Conservation (phyloP, 2,888 invertebrate genomes). For the Rhogogaster chlorosoma region DNA sequence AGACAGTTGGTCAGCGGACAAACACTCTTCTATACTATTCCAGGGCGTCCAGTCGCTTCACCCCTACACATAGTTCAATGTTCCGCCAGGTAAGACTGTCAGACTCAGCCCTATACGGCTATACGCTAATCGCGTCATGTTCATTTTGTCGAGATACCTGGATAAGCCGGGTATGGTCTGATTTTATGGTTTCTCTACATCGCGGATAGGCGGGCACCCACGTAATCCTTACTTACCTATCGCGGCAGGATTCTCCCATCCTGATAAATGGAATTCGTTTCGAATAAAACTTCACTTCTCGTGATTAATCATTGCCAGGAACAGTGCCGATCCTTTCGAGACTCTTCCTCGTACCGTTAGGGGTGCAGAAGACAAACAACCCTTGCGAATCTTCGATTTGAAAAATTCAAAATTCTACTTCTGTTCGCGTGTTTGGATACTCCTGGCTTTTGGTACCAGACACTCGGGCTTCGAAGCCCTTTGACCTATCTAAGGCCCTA, state of each 20-base stretch:
- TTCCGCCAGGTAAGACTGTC: background rate
- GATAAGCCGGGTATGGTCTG: slow-evolving; percentile 27
- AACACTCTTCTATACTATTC: background rate
- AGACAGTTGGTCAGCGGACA: background rate
- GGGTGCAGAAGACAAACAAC: background rate
- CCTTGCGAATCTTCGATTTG: background rate
- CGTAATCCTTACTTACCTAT: background rate
- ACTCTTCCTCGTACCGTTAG: background rate
- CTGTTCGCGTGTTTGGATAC: background rate
- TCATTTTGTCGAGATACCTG: slow-evolving; percentile 32
- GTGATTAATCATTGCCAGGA: too few species aligned
- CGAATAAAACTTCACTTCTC: background rate
- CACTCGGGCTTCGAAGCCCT: background rate
- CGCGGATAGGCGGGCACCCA: background rate
- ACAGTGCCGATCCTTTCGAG: too few species aligned
- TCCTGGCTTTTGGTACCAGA: too few species aligned
- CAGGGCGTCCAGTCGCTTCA: background rate
- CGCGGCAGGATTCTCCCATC: background rate
- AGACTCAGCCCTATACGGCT: background rate
- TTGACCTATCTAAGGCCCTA: slow-evolving; percentile 9
- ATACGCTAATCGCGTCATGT: slow-evolving; percentile 15
- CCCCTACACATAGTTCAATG: background rate
- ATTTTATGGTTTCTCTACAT: slow-evolving; percentile 20
- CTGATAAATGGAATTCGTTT: background rate
- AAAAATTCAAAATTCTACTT: background rate